Conservation (phyloP, 2,888 invertebrate genomes). For the Pristionchus arcanus region DNA sequence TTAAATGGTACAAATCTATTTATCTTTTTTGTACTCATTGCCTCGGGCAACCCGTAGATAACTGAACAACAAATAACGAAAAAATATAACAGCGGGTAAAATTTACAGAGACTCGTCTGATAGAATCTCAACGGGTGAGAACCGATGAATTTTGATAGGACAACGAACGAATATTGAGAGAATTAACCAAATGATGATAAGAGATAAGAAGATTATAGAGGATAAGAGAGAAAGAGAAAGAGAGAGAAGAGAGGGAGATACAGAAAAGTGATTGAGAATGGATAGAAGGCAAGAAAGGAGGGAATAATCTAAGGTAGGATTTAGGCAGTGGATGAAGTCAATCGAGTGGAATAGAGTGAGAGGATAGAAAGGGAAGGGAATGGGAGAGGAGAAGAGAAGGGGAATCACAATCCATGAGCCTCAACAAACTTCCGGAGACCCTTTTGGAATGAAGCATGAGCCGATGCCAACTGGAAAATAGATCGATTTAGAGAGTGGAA, state of each 20-base stretch:
- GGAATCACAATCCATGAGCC: constrained; percentile 28
- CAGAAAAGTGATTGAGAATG: constrained; percentile 53
- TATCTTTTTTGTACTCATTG: background rate
- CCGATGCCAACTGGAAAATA: constrained; percentile 14
- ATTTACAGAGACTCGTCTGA: background rate
- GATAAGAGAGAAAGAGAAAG: constrained; percentile 43
- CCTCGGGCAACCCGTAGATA: background rate
- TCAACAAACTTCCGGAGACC: background rate
- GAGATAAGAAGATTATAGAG: constrained; percentile 38
- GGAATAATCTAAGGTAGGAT: constrained; percentile 14
- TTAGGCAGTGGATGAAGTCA: constrained; percentile 18
- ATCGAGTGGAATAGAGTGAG: constrained; percentile 28
- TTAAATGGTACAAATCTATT: background rate
- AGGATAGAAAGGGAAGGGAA: constrained; percentile 29
- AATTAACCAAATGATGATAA: constrained; percentile 22
- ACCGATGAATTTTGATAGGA: background rate
- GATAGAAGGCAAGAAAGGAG: constrained; percentile 41
- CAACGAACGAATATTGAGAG: constrained; percentile 13
- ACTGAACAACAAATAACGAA: constrained; percentile 4
- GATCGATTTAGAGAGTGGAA: background rate
- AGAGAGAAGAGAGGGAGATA: constrained; percentile 50
- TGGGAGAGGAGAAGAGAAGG: constrained; percentile 7
- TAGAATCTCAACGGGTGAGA: background rate
- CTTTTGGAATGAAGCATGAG: background rate
- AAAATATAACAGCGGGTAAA: background rate